phyloP scores from a whole-genome alignment of 2,797 vertebrate species.

The Myripristis murdjan region DNA sequence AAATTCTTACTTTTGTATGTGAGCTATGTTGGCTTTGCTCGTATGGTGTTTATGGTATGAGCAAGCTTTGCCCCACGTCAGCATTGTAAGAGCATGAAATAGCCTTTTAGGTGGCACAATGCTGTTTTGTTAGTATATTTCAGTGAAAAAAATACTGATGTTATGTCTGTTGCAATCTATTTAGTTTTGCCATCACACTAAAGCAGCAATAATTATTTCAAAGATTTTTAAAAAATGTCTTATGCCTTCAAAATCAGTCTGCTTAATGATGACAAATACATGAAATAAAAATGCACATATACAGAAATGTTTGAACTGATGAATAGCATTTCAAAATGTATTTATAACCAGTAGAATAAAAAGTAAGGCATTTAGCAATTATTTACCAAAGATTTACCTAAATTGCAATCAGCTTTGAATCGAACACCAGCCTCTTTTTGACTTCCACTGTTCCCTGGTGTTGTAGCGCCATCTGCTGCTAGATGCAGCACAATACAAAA shows the following conservation, averaged over 20 bases:
- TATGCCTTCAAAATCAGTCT: slow-evolving; percentile 23
- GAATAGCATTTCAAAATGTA: slow-evolving; percentile 58
- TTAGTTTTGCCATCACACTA: slow-evolving; percentile 33
- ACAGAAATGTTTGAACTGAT: slow-evolving; percentile 50
- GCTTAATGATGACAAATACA: slow-evolving; percentile 45
- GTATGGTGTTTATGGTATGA: slow-evolving; percentile 66
- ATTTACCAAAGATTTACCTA: slow-evolving; percentile 84
- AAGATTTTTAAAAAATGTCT: slow-evolving; percentile 38
- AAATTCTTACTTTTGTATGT: slow-evolving; percentile 69
- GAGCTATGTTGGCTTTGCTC: slow-evolving; percentile 69
- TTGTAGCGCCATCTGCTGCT: slow-evolving; percentile 91
- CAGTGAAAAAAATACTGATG: slow-evolving; percentile 34
- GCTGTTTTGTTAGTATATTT: slow-evolving; percentile 26
- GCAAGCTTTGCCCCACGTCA: slow-evolving; percentile 67
- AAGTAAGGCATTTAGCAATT: slow-evolving; percentile 68
- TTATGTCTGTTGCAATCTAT: slow-evolving; percentile 34
- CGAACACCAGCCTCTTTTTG: slow-evolving; percentile 86
- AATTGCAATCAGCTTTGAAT: slow-evolving; percentile 88
- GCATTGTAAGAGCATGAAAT: slow-evolving; percentile 58
- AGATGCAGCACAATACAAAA: slow-evolving; percentile 86
- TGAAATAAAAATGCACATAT: slow-evolving; percentile 44
- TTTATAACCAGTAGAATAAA: slow-evolving; percentile 65
- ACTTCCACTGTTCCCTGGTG: slow-evolving; percentile 86
- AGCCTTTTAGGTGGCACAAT: slow-evolving; percentile 62
- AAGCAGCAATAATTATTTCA: slow-evolving; percentile 54